Base-by-base conservation (phyloP, 2,113 vertebrate genomes). In the Indicator maculatus region DNA sequence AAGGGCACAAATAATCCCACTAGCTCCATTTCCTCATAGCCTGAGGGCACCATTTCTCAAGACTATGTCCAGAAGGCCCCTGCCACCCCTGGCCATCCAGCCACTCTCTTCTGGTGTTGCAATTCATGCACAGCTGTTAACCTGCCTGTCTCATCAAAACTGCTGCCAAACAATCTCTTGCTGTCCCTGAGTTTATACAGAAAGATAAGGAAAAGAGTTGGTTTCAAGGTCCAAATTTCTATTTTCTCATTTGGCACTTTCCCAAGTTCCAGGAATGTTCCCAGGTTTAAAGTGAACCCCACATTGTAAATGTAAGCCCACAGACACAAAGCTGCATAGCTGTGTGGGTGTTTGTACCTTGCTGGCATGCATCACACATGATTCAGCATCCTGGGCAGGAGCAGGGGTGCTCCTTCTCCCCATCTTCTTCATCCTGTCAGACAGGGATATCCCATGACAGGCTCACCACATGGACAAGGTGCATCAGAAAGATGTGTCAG, bases 281-380 rank as follows among this genome's bases (percentile, higher is more conserved):
- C 16, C 13, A 36, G 0, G 19, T 77, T 80, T 64, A 39, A 55
- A 45, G n/a, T 27, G 31, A 71, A 82, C 31, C 27, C 5, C n/a
- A 9, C 60, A 9, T 18, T 72, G 28, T 41, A 41, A 63, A 24
- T 39, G 14, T 45, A 75, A 90, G 74, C n/a, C 26, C 38, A 19
- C 0, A 3, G 66, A 36, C 69, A 70, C 33, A 64, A 52, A 60
- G 47, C 50, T 52, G 50, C 28, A 20, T 12, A 67, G 39, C 45
- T 77, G n/a, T 39, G 52, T 3, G 2, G 58, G 23, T 36, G 52
- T 58, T 30, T 12, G 50, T 21, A 79, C 23, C 30, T 55, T 1
- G 0, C 6, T 2, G 3, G 47, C 0, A 0, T 41, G 38, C 59
- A 58, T 31, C 17, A 80, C 33, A 39, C 19, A 9, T 0, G 0